These are phyloP conservation scores for Oceanites oceanicus DNA, from an alignment of 2,113 vertebrate genomes.

Conservation along the genomic window DNA sequence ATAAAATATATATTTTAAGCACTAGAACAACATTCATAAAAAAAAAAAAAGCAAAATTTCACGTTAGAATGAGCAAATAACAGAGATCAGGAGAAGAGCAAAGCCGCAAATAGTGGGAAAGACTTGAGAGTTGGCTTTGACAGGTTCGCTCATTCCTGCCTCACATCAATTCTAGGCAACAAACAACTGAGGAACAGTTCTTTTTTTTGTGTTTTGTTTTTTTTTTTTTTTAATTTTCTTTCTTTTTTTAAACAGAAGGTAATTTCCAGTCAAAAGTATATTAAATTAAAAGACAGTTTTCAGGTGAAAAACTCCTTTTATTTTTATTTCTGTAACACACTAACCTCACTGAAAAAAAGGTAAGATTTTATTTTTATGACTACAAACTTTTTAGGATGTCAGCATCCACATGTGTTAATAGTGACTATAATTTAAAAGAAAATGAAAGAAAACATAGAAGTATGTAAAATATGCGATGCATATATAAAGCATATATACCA, in stretches of 20 bases:
- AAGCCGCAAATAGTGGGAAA: background rate
- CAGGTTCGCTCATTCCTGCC: background rate
- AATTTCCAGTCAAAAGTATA: background rate
- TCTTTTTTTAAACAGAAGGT: background rate
- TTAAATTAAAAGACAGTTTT: background rate
- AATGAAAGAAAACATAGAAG: background rate
- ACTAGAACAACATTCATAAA: background rate
- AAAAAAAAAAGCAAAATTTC: background rate
- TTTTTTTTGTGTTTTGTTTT: too few relatives aligned
- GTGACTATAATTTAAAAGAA: background rate
- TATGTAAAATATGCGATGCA: background rate
- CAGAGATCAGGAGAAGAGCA: background rate
- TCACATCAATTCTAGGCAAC: background rate
- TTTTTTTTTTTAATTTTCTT: background rate
- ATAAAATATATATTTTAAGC: background rate
- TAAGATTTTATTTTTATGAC: background rate
- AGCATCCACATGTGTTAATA: background rate
- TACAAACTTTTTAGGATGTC: background rate
- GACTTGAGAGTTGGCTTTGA: background rate
- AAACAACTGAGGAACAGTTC: background rate
- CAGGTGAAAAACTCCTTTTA: background rate
- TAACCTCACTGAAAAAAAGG: background rate
- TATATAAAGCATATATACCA: background rate
- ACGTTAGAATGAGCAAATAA: background rate
- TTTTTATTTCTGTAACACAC: background rate